phyloP scores from a whole-genome alignment of 2,888 invertebrate species.

The Prosopocoilus inquinatus region DNA sequence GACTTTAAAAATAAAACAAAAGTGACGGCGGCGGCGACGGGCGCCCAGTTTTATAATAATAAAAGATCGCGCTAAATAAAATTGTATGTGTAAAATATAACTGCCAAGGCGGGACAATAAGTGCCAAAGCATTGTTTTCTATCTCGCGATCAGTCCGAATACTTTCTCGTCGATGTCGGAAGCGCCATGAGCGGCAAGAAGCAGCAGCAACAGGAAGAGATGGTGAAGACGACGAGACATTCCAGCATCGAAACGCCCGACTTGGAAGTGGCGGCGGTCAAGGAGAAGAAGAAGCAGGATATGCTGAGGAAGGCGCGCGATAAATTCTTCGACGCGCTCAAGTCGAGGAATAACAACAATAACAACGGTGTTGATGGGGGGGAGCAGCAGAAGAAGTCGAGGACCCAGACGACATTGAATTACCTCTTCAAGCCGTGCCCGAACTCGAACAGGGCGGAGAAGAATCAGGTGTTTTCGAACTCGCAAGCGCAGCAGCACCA shows the following conservation, averaged over 20 bases:
- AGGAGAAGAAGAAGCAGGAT: slow-evolving; percentile 53
- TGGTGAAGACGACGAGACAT: slow-evolving; percentile 52
- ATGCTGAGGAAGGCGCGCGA: slow-evolving; percentile 44
- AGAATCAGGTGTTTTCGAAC: slow-evolving; percentile 37
- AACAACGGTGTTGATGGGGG: slow-evolving; percentile 17
- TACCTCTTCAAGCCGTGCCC: slow-evolving; percentile 52
- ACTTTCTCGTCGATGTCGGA: neutral
- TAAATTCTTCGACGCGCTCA: slow-evolving; percentile 39
- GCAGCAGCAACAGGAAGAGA: slow-evolving; percentile 35
- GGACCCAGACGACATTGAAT: slow-evolving; percentile 52
- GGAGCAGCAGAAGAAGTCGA: slow-evolving; percentile 38
- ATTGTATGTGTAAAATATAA: no score
- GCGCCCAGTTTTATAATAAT: no score
- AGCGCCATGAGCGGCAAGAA: slow-evolving; percentile 24
- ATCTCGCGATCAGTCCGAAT: no score
- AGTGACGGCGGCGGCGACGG: no score
- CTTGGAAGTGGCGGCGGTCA: slow-evolving; percentile 41
- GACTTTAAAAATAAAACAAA: no score
- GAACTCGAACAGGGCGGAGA: slow-evolving; percentile 44
- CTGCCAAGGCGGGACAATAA: no score
- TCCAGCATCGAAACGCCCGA: slow-evolving; percentile 49
- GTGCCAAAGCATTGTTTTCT: no score
- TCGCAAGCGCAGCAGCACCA: slow-evolving; percentile 21
- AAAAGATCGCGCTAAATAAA: no score
- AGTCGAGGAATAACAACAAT: slow-evolving; percentile 18